Evolutionary conservation across 2,113 vertebrate genomes (phyloP), one percentile per base, ranked within the genome.

Genomic region (Myotis yumanensis): DNA sequence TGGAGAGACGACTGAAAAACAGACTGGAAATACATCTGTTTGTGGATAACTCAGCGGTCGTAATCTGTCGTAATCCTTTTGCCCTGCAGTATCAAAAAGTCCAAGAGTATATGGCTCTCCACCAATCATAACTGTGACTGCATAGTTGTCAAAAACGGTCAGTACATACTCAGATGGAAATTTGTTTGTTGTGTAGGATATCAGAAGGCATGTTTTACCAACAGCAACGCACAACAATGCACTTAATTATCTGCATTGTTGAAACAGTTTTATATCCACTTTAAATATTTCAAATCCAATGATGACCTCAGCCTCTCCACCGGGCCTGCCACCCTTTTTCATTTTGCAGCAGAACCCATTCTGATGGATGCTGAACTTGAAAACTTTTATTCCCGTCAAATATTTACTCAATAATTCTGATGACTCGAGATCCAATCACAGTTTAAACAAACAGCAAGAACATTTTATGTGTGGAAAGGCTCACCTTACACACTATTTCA

Each of bases 111-210:
- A 99, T 62, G 99, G 99, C 97, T 99, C 99, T 97, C 99, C 99
- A 91, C 99, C 99, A 90, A 99, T 99, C 99, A 99, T 99, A 98
- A 99, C 99, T 95, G 99, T 99, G 96, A 99, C 99, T 98, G 99
- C 99, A 99, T 99, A 99, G 98, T 99, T 99, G 98, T 99, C 99
- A 64, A 99, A 99, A 97, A 99, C 99, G 98, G 99, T 99, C 10
- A 99, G 99, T 96, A 99, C 99, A 6, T 99, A 99, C 97, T 99
- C 99, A 52, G 99, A 99, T 25, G 99, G 99, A 96, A 99, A 99
- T 98, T 99, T 99, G 98, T 99, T 99, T 97, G 99, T 99, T 96
- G 99, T 99, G 48, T 99, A 99, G 73, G 99, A 99, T 98, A 99
- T 99, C 98, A 99, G 97, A 84, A 99, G 99, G 98, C 99, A 99